Evolutionary conservation across 2,797 vertebrate species (phyloP).

Genomic region (Etheostoma perlongum): DNA sequence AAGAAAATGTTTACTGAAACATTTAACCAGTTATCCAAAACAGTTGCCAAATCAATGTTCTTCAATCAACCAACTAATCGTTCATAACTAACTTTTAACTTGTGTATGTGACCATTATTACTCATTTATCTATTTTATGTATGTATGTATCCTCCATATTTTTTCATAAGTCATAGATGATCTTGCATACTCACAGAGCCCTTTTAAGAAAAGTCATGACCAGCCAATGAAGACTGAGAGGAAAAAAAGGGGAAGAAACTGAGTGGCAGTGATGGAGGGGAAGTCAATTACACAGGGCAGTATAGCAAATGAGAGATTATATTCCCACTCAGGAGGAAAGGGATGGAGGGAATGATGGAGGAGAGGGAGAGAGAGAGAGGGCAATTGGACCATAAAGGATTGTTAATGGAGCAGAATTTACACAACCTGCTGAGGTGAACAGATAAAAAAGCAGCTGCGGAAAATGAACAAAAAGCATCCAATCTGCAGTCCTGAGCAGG

Average conservation of each 20-base stretch:
- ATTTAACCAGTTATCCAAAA: not conserved
- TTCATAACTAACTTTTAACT: too few relatives aligned
- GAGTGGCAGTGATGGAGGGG: constrained; percentile 2
- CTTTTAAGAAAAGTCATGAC: not conserved
- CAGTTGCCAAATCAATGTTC: not conserved
- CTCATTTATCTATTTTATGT: not conserved
- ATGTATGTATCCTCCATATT: not conserved
- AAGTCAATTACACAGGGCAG: constrained; percentile 46
- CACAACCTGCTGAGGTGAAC: constrained; percentile 75
- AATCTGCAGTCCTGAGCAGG: constrained; percentile 66
- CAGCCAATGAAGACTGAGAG: constrained; percentile 16
- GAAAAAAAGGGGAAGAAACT: not conserved
- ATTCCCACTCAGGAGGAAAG: constrained; percentile 44
- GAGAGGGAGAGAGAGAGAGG: not conserved
- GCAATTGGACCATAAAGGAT: constrained; percentile 63
- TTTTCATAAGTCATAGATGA: not conserved
- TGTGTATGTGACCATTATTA: not conserved
- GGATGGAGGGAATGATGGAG: constrained; percentile 30
- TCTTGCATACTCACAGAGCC: not conserved
- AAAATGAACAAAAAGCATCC: constrained; percentile 66
- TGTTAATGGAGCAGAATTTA: constrained; percentile 84
- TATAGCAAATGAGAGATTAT: constrained; percentile 53
- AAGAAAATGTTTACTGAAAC: not conserved
- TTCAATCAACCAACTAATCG: not conserved
- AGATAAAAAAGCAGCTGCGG: constrained; percentile 68